A percentile compares a stretch with the other conserved stretches of the same genome.
Conservation (phyloP, 2,113 vertebrate genomes). For the Spermophilus dauricus region DNA sequence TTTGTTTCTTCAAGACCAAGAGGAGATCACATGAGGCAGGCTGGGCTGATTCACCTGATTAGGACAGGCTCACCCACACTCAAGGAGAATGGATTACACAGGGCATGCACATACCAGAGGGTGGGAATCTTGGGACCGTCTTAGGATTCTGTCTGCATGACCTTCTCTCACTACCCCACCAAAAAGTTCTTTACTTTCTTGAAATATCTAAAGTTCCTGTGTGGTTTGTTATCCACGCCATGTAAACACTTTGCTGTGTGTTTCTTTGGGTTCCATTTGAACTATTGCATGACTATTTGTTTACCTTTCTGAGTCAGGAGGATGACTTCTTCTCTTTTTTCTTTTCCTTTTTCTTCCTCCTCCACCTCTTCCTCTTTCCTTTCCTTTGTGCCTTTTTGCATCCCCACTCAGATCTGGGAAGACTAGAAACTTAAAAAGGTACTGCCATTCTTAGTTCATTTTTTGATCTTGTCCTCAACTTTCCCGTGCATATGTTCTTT, state of each 20-base stretch:
- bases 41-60: not conserved
- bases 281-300: not conserved
- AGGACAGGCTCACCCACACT: not conserved
- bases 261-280: not conserved
- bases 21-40: not conserved
- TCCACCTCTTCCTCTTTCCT: not conserved
- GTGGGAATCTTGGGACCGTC: not conserved
- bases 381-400: not conserved
- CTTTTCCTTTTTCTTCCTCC: too few relatives aligned
- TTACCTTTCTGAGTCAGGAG: not conserved
- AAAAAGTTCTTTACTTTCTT: not conserved
- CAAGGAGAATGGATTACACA: not conserved
- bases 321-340: not conserved
- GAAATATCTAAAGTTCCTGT: not conserved
- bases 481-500: conserved; percentile 17
- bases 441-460: not conserved
- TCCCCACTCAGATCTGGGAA: not conserved
- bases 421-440: not conserved
- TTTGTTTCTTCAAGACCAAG: not conserved
- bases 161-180: not conserved
- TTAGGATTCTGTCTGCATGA: not conserved
- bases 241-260: not conserved
- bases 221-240: not conserved
- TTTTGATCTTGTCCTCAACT: conserved; percentile 51
- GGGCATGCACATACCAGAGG: not conserved